phyloP scores from a whole-genome alignment of 2,797 vertebrate species.

The Odontamblyopus rebecca region DNA sequence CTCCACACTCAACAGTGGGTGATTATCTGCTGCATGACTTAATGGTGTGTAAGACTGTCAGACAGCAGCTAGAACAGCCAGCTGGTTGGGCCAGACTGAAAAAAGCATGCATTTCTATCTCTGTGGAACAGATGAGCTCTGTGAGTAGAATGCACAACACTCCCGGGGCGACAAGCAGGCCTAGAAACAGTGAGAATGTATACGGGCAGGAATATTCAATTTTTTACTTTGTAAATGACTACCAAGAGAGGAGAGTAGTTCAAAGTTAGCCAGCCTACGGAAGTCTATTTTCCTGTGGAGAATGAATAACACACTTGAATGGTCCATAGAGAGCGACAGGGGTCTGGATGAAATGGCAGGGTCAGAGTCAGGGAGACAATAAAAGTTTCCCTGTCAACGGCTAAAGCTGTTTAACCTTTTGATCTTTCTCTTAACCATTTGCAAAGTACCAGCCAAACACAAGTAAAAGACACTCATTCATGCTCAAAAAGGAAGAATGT shows the following conservation, averaged over 20 bases:
- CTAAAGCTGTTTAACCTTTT: constrained; percentile 67
- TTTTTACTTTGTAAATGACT: neutral
- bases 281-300: constrained; percentile 40
- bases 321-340: constrained; percentile 42
- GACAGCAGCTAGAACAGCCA: constrained; percentile 54
- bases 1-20: constrained; percentile 41
- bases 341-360: constrained; percentile 55
- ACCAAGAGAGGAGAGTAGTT: constrained; percentile 4
- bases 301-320: constrained; percentile 49
- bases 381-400: constrained; percentile 57
- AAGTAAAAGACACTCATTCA: neutral
- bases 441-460: constrained; percentile 4
- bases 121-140: constrained; percentile 41
- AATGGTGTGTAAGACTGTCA: constrained; percentile 49
- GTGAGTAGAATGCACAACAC: constrained; percentile 17
- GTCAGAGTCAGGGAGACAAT: constrained; percentile 64
- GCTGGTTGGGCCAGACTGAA: constrained; percentile 52
- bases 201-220: constrained; percentile 7
- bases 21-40: constrained; percentile 57
- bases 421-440: constrained; percentile 35
- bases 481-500: neutral
- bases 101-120: constrained; percentile 41
- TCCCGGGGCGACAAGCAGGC: constrained; percentile 22
- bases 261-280: constrained; percentile 5
- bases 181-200: constrained; percentile 4